Conservation (phyloP, 2,113 vertebrate genomes). For the Protobothrops flavoviridis region DNA sequence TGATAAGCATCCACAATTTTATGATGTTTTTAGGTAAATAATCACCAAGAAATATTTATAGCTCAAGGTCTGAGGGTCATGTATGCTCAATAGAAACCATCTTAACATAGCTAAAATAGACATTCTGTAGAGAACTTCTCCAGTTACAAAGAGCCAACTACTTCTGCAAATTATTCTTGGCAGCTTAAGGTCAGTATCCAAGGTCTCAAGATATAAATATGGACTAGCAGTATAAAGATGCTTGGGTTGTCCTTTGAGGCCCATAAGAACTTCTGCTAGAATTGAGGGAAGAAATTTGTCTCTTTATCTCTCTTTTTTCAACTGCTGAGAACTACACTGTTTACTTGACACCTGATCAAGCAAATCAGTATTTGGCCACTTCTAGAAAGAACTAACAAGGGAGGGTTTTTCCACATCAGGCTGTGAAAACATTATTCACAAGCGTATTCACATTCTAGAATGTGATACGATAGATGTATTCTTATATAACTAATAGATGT, state of each 20-base stretch:
- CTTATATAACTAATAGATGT: too few relatives aligned
- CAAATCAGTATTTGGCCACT: background rate
- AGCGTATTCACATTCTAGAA: background rate
- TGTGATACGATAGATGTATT: slow-evolving; percentile 5
- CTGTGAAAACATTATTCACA: background rate
- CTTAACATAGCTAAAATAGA: background rate
- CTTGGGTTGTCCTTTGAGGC: background rate
- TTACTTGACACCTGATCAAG: background rate
- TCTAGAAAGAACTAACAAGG: background rate
- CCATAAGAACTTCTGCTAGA: background rate
- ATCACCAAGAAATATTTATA: too few relatives aligned
- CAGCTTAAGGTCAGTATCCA: background rate
- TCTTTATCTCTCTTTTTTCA: too few relatives aligned
- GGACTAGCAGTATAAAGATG: background rate
- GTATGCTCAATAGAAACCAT: too few relatives aligned
- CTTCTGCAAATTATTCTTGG: background rate
- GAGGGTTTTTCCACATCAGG: background rate
- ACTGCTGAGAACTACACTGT: background rate
- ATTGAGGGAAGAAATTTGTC: background rate
- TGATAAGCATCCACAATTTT: background rate
- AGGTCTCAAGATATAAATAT: background rate
- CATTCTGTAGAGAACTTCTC: background rate
- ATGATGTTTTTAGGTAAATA: too few relatives aligned
- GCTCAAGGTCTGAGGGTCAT: too few relatives aligned
- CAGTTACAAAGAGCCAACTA: background rate